Percentiles rank a stretch among this genome's conserved stretches.
These are phyloP conservation scores for Orthosia gothica DNA, from an alignment of 2,888 invertebrate species.

Conservation along the genomic window DNA sequence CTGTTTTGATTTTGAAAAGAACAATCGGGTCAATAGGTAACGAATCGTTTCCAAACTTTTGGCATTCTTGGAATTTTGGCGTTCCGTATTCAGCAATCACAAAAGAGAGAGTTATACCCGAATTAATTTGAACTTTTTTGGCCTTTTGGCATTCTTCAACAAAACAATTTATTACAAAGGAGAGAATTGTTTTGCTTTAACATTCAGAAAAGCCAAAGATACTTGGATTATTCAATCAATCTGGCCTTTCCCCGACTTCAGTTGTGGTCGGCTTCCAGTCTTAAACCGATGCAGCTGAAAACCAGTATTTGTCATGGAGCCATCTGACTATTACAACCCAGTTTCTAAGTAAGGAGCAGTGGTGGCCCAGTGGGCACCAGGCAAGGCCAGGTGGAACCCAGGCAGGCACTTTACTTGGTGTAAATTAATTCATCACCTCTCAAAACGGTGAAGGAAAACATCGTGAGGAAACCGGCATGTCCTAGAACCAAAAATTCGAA, in stretches of 20 bases:
- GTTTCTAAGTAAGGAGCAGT: no score
- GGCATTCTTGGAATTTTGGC: not conserved
- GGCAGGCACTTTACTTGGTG: no score
- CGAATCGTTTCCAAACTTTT: conserved; percentile 1
- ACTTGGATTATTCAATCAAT: not conserved
- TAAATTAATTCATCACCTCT: no score
- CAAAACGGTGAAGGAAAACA: no score
- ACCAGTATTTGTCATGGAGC: not conserved
- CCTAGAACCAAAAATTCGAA: no score
- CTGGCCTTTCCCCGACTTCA: not conserved
- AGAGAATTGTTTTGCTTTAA: not conserved
- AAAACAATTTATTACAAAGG: conserved; percentile 7
- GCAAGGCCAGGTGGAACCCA: no score
- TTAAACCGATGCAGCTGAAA: not conserved
- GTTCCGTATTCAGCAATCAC: conserved; percentile 23
- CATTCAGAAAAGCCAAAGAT: not conserved
- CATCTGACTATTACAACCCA: not conserved
- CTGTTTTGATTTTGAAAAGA: conserved; percentile 1
- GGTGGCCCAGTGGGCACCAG: no score
- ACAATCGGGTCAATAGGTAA: not conserved
- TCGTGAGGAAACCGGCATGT: no score
- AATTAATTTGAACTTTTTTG: conserved; percentile 28
- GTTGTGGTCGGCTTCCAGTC: not conserved
- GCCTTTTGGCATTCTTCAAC: conserved; percentile 15
- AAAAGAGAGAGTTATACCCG: conserved; percentile 34